Percentiles rank a stretch among this genome's conserved stretches.
These are phyloP conservation scores for Acestrorhynchus altus DNA, from an alignment of 2,797 vertebrate genomes.

Conservation along the genomic window DNA sequence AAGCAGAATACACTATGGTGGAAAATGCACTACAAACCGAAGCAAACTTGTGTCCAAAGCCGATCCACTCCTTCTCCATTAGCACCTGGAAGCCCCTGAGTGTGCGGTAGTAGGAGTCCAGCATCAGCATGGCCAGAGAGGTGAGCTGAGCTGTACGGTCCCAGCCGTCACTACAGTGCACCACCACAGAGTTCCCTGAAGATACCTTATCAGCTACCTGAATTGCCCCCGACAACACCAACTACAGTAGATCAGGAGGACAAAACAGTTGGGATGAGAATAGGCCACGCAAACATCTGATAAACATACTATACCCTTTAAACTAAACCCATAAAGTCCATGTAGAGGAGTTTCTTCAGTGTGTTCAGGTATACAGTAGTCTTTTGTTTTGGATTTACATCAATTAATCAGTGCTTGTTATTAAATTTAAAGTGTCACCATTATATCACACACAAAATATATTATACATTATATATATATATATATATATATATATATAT, in stretches of 20 bases:
- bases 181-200: conserved; percentile 88
- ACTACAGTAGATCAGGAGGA: conserved; percentile 70
- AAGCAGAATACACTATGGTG: not conserved
- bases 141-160: conserved; percentile 93
- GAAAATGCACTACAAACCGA: conserved; percentile 77
- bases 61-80: conserved; percentile 96
- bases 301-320: not conserved
- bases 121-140: conserved; percentile 93
- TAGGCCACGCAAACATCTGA: not conserved
- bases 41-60: conserved; percentile 95
- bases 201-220: conserved; percentile 95
- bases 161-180: conserved; percentile 96
- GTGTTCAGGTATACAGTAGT: too few relatives aligned
- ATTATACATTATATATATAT: too few relatives aligned
- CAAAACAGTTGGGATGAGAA: not conserved
- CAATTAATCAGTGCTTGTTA: too few relatives aligned
- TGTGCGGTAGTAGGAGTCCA: conserved; percentile 91
- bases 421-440: too few relatives aligned
- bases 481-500: too few relatives aligned
- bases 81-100: conserved; percentile 88
- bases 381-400: too few relatives aligned
- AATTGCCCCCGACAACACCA: conserved; percentile 94
- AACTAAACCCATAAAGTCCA: not conserved
- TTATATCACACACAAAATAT: too few relatives aligned
- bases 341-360: too few relatives aligned